Evolutionary conservation across 2,888 invertebrate species (phyloP).

Genomic region (Ichneumoninae sp.): DNA sequence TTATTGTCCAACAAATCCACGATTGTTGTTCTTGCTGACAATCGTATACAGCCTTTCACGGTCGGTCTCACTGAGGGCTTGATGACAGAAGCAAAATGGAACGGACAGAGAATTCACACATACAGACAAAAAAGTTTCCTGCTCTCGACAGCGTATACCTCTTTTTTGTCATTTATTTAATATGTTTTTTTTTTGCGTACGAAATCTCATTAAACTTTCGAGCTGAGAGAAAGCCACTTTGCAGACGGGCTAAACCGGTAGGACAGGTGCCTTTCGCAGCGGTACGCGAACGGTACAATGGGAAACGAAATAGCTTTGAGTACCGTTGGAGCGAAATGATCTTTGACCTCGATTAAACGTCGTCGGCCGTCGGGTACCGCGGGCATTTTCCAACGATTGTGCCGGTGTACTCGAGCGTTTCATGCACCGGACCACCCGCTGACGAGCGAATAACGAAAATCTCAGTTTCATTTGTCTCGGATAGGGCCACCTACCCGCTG

Average conservation of each 20-base stretch:
- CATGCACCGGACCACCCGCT: background rate
- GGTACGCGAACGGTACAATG: conserved; percentile 28
- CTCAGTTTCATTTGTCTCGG: conserved; percentile 48
- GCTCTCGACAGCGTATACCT: conserved; percentile 16
- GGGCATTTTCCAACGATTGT: conserved; percentile 15
- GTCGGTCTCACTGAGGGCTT: conserved; percentile 33
- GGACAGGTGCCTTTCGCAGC: conserved; percentile 15
- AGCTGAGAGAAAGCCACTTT: conserved; percentile 47
- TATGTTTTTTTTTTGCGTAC: conserved; percentile 39
- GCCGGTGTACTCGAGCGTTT: conserved; percentile 17
- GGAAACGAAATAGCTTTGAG: conserved; percentile 63
- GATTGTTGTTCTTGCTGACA: no score
- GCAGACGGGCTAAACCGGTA: conserved; percentile 41
- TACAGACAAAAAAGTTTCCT: conserved; percentile 23
- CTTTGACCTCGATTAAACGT: conserved; percentile 65
- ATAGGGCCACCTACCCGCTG: conserved; percentile 2
- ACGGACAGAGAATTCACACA: conserved; percentile 23
- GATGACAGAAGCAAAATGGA: conserved; percentile 54
- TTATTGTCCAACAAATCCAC: no score
- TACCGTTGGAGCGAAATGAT: conserved; percentile 62
- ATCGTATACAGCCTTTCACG: background rate
- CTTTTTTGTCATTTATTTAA: conserved; percentile 39
- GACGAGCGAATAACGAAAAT: conserved; percentile 46
- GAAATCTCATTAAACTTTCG: conserved; percentile 70
- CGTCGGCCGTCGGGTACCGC: conserved; percentile 26